Conservation (phyloP, 2,888 invertebrate genomes). For the Endomychus coccineus region DNA sequence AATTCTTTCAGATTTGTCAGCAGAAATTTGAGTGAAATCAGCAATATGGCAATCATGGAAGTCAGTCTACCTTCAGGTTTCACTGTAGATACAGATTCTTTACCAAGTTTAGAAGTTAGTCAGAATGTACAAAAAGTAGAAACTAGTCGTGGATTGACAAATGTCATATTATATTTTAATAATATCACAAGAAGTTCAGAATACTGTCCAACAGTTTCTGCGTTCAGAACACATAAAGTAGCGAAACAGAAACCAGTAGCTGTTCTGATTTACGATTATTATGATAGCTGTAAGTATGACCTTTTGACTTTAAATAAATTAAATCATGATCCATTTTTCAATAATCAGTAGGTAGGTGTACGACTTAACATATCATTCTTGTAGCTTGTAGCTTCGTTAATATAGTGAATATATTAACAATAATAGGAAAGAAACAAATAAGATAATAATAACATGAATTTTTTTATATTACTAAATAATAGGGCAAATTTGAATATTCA, state of each 20-base stretch:
- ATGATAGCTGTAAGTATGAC: conserved; percentile 74
- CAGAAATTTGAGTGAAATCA: conserved; percentile 49
- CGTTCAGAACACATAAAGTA: conserved; percentile 74
- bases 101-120: conserved; percentile 54
- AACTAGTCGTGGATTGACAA: conserved; percentile 58
- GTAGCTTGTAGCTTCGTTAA: too few species aligned
- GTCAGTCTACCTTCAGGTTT: conserved; percentile 88
- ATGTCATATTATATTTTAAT: conserved; percentile 66
- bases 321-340: conserved; percentile 4
- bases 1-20: conserved; percentile 54
- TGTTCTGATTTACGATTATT: conserved; percentile 83
- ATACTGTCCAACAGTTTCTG: conserved; percentile 78
- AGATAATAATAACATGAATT: too few species aligned
- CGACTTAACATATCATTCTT: not conserved
- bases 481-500: too few species aligned
- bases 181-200: conserved; percentile 51
- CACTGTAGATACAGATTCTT: conserved; percentile 67
- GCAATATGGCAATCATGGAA: conserved; percentile 88
- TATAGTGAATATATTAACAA: too few species aligned
- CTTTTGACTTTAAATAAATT: not conserved
- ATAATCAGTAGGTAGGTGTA: conserved; percentile 3
- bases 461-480: too few species aligned
- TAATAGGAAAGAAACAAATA: too few species aligned
- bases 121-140: conserved; percentile 60
- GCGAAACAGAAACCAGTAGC: conserved; percentile 80